phyloP scores from a whole-genome alignment of 1,140 invertebrate species.

The Dryas iulia region DNA sequence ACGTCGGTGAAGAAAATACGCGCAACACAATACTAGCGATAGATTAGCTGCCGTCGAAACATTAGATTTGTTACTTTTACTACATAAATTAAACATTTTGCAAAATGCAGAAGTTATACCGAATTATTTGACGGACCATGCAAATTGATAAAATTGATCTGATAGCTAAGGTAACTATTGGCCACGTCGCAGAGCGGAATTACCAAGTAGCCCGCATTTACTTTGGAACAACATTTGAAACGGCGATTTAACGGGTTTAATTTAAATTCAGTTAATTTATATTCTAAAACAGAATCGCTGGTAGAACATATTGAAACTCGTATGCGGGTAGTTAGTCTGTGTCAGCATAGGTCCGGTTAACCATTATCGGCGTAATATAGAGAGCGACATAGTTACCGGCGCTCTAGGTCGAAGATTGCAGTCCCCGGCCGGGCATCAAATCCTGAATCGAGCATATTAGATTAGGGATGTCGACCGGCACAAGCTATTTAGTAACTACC shows the following conservation, averaged over 20 bases:
- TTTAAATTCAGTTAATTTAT: slow-evolving; percentile 48
- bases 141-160: slow-evolving; percentile 42
- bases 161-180: slow-evolving; percentile 23
- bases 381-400: slow-evolving; percentile 40
- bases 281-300: slow-evolving; percentile 49
- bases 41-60: neutral
- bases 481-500: slow-evolving; percentile 55
- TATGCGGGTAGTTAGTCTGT: slow-evolving; percentile 50
- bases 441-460: slow-evolving; percentile 60
- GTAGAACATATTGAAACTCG: slow-evolving; percentile 49
- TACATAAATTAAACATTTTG: neutral
- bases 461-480: slow-evolving; percentile 56
- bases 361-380: slow-evolving; percentile 51
- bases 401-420: slow-evolving; percentile 57
- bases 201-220: slow-evolving; percentile 34
- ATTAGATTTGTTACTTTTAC: neutral
- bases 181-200: slow-evolving; percentile 42
- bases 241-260: slow-evolving; percentile 29
- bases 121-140: slow-evolving; percentile 33
- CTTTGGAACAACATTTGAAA: slow-evolving; percentile 34
- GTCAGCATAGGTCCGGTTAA: slow-evolving; percentile 47
- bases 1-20: slow-evolving; percentile 25
- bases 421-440: slow-evolving; percentile 44
- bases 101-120: neutral
- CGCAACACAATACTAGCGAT: slow-evolving; percentile 26